Evolutionary conservation across 2,113 vertebrate species (phyloP), one percentile per base, ranked within the genome.

Genomic region (Cacatua alba): DNA sequence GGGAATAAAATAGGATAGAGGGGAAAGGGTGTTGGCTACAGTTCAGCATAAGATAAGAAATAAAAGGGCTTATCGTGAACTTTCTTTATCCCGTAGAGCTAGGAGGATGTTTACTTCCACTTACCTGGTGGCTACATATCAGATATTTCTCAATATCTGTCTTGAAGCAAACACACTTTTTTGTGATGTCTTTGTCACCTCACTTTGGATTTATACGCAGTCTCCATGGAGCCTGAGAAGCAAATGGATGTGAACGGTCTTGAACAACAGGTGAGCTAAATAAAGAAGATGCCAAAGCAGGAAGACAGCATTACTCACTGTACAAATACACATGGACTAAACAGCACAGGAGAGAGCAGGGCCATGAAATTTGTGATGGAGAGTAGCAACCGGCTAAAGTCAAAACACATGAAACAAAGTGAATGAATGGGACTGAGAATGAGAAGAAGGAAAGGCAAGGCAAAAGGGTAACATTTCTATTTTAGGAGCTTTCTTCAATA

Each of bases 51-150:
- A 95, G 94, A 95, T 95, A 98, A 97, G 92, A 90, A 98, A 95
- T 70, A 92, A 96, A 95, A 97, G 75, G 53, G 67, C 91, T 97
- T 83, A 92, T 72, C 93, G 65, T 95, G 90, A 97, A 91, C 90
- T 95, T 87, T 70, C 85, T 96, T 94, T 92, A 94, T 91, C 79
- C 93, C 16, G 0, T 44, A 76, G 49, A 90, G 60, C n/a, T 51
- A 79, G 82, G 82, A 95, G 95, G 82, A 96, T 96, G 90, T 97
- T 97, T 97, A 87, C 90, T 90, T 96, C 90, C 80, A 95, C 82
- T 97, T 88, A 96, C 63, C 87, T 92, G 67, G 75, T 88, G 43
- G 85, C 70, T 78, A 69, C 49, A 21, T 92, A 90, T 87, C 93
- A 93, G 48, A 91, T 94, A 93, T 97, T 94, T 86, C 84, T 91